Evolutionary conservation across 2,888 invertebrate species (phyloP), one percentile per base, ranked within the genome.

Genomic region (Platycheirus albimanus): DNA sequence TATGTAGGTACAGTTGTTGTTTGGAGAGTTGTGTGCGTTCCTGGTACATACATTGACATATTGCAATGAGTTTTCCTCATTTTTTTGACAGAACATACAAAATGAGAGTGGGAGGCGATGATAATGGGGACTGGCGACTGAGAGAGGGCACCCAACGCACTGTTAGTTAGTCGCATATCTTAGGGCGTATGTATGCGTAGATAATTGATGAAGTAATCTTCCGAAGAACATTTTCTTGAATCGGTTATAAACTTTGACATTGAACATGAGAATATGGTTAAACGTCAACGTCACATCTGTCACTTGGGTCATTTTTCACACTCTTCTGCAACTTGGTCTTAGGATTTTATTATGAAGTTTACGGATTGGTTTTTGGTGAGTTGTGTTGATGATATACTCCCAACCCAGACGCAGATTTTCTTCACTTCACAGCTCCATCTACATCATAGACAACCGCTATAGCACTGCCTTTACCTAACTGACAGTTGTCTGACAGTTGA

Each of bases 191-290:
- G n/a, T 24, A 20, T 38, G 81, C 52, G 70, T 63, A 64, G 78
- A 78, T 83, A 83, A 83, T 83, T 83, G 72, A 83, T 83, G 83
- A 83, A 74, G 63, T 47, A 54, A 72, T 64, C 72, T 67, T n/a
- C 38, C 8, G 51, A 41, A 28, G 61, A 77, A 54, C 54, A 76
- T 71, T 58, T 69, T 43, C 83, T 78, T 64, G 63, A 83, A 83
- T 83, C 83, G 83, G 71, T 74, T 83, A 83, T 78, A 83, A 78
- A 78, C 72, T 83, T 83, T 83, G 83, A 83, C 83, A 78, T 83
- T 83, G 83, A 83, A 83, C 78, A 77, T 74, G 78, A 56, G 69
- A 78, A 69, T 78, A 69, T 78, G 78, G 74, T 54, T 67, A 63
- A 74, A 78, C 78, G 63, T 83, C 78, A 78, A 78, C 52, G 78